Conservation (phyloP, 2,113 vertebrate species). For the Micromys minutus region DNA sequence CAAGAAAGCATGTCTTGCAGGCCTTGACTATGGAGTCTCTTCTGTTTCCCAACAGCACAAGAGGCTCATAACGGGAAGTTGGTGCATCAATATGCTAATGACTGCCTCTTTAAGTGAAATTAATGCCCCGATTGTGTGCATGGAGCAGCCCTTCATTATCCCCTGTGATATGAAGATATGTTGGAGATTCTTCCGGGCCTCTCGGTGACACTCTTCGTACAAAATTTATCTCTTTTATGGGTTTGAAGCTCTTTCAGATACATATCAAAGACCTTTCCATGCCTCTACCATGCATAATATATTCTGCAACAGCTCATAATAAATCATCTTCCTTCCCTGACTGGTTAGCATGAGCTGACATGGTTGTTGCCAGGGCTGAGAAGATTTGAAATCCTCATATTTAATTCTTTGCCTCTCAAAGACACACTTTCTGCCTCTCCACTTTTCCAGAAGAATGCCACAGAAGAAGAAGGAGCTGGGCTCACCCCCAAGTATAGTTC, state of each 20-base stretch:
- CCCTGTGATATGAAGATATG: constrained; percentile 69
- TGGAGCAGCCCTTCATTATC: constrained; percentile 36
- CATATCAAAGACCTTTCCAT: constrained; percentile 85
- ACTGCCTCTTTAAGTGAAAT: constrained; percentile 77
- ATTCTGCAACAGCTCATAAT: constrained; percentile 83
- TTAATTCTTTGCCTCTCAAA: background rate
- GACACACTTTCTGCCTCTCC: background rate
- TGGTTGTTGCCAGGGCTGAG: constrained; percentile 11
- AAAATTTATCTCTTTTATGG: constrained; percentile 84
- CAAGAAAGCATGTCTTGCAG: rapidly evolving
- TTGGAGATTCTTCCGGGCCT: constrained; percentile 74
- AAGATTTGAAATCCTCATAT: background rate
- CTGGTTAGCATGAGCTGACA: constrained; percentile 59
- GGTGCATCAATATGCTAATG: constrained; percentile 43
- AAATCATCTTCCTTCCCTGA: constrained; percentile 82
- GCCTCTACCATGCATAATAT: constrained; percentile 85
- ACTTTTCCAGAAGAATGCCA: background rate
- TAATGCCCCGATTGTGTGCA: constrained; percentile 59
- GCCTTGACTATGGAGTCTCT: constrained; percentile 8
- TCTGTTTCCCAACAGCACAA: background rate
- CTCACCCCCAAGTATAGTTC: background rate
- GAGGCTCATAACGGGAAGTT: background rate
- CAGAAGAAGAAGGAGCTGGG: background rate
- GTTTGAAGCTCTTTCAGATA: constrained; percentile 84
- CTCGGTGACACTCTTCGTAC: constrained; percentile 81